phyloP scores from a whole-genome alignment of 2,888 invertebrate species.

The Lasiommata megera region DNA sequence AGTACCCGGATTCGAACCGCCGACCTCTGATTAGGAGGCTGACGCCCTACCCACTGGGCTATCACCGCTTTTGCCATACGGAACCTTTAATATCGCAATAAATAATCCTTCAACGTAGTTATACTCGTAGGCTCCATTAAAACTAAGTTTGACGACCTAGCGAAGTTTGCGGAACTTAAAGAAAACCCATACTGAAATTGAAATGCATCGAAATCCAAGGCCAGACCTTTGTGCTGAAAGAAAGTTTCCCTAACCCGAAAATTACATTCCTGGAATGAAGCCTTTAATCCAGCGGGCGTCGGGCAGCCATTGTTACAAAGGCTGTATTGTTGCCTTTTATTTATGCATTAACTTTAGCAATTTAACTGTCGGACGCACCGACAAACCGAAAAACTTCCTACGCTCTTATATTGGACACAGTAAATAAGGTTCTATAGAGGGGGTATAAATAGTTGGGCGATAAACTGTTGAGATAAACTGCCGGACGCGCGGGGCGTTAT shows the following conservation, averaged over 20 bases:
- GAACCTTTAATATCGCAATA: no score
- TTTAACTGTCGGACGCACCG: slow-evolving; percentile 61
- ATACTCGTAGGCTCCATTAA: no score
- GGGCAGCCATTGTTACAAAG: slow-evolving; percentile 16
- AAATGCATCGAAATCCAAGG: not conserved
- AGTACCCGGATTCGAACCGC: no score
- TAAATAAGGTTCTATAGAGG: slow-evolving; percentile 8
- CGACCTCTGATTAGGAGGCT: no score
- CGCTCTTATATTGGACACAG: slow-evolving; percentile 14
- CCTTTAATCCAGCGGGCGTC: slow-evolving; percentile 19
- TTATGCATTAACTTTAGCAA: slow-evolving; percentile 77
- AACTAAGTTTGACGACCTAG: no score
- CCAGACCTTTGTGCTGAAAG: not conserved
- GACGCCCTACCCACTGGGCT: no score
- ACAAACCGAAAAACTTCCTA: slow-evolving; percentile 23
- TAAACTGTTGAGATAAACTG: slow-evolving; percentile 6
- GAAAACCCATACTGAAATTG: not conserved
- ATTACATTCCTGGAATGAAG: slow-evolving; percentile 10
- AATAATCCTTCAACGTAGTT: no score
- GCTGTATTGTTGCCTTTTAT: slow-evolving; percentile 71
- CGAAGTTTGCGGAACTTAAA: no score
- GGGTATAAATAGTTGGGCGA: slow-evolving; percentile 12
- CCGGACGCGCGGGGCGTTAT: slow-evolving; percentile 6
- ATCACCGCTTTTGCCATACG: no score
- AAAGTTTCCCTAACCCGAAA: not conserved